Percentiles rank a stretch among this genome's conserved stretches.
phyloP scores from a whole-genome alignment of 2,888 invertebrate species.

The Notocelia uddmanniana region DNA sequence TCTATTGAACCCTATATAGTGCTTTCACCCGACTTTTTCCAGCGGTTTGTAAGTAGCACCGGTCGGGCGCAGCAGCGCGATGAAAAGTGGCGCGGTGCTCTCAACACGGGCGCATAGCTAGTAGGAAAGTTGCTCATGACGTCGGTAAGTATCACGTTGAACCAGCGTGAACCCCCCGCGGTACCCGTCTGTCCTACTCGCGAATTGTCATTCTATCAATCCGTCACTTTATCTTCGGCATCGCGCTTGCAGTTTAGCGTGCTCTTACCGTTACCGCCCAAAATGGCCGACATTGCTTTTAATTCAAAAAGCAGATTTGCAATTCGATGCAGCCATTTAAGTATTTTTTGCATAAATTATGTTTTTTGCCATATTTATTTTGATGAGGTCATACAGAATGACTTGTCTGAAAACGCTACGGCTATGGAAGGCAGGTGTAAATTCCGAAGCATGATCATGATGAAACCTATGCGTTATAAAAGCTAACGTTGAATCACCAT shows the following conservation, averaged over 20 bases:
- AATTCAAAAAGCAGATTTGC: slow-evolving; percentile 8
- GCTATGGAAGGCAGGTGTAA: slow-evolving; percentile 4
- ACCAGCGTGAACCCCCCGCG: slow-evolving; percentile 83
- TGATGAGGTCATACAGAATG: slow-evolving; percentile 21
- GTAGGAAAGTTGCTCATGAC: slow-evolving; percentile 85
- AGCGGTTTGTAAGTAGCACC: slow-evolving; percentile 51
- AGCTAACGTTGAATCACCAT: not conserved
- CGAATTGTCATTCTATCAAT: slow-evolving; percentile 84
- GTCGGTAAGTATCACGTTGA: slow-evolving; percentile 85
- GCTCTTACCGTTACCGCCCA: slow-evolving; percentile 63
- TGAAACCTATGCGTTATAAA: not conserved
- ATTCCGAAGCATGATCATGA: not conserved
- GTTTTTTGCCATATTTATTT: not conserved
- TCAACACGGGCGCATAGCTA: slow-evolving; percentile 77
- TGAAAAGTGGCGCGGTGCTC: slow-evolving; percentile 74
- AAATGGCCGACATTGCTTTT: slow-evolving; percentile 27
- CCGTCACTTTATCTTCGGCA: slow-evolving; percentile 78
- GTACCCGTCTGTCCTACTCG: slow-evolving; percentile 79
- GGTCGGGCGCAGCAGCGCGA: slow-evolving; percentile 60
- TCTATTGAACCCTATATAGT: slow-evolving; percentile 44
- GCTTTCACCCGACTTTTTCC: slow-evolving; percentile 52
- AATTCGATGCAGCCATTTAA: slow-evolving; percentile 16
- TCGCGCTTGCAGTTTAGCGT: slow-evolving; percentile 67
- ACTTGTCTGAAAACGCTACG: not conserved
- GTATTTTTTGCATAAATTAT: slow-evolving; percentile 17